Conservation (phyloP, 2,888 invertebrate genomes). For the Taphrorychus bicolor region DNA sequence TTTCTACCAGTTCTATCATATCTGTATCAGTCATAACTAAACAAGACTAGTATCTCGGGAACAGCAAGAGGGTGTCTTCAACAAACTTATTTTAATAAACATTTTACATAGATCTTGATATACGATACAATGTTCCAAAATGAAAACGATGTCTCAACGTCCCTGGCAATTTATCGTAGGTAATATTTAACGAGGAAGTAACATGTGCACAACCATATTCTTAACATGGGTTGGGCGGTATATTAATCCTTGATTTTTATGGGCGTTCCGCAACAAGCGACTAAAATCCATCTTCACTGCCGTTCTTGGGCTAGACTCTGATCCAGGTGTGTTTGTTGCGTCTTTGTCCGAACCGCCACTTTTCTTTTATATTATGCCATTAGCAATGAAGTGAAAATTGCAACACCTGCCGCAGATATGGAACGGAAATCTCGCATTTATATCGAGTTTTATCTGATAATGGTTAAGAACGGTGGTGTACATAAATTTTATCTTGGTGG, state of each 20-base stretch:
- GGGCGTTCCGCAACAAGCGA: background rate
- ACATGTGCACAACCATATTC: background rate
- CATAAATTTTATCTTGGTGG: background rate
- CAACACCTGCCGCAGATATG: background rate
- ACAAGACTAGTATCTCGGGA: too few species aligned
- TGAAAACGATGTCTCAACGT: background rate
- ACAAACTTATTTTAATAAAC: too few species aligned
- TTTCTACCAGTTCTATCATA: too few species aligned
- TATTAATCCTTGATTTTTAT: background rate
- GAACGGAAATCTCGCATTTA: background rate
- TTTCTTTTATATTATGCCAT: background rate
- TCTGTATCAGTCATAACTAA: too few species aligned
- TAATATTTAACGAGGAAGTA: background rate
- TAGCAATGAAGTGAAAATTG: background rate
- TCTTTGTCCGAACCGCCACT: background rate
- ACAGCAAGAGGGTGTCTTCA: too few species aligned
- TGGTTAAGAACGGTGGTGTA: too few species aligned
- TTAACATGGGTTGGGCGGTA: conserved; percentile 1
- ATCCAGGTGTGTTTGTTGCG: background rate
- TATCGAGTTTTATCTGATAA: background rate
- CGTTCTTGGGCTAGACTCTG: too few species aligned
- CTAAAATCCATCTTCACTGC: background rate
- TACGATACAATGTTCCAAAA: background rate
- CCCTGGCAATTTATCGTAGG: background rate
- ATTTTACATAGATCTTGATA: too few species aligned